A percentile compares a stretch with the other conserved stretches of the same genome.
Conservation (phyloP, 2,888 invertebrate species). For the Drosophila neonasuta region DNA sequence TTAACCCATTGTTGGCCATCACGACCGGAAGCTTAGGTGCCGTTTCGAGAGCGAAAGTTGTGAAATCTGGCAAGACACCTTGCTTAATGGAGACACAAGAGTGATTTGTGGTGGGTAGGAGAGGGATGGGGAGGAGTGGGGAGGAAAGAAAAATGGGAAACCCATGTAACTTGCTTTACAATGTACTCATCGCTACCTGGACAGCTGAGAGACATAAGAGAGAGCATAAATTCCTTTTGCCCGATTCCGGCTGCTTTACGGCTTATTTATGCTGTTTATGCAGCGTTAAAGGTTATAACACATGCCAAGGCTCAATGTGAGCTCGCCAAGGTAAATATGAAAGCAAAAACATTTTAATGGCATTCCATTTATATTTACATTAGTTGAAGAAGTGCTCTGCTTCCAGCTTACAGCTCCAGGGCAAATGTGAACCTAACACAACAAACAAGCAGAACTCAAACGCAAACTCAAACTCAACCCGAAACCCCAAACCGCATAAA, state of each 20-base stretch:
- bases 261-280: conserved; percentile 72
- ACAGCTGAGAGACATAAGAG: conserved; percentile 5
- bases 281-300: conserved; percentile 69
- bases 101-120: background rate
- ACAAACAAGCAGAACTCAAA: conserved; percentile 25
- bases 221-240: conserved; percentile 22
- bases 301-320: conserved; percentile 26
- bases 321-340: conserved; percentile 71
- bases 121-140: conserved; percentile 54
- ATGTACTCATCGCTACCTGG: conserved; percentile 13
- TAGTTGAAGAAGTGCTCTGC: conserved; percentile 32
- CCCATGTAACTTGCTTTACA: conserved; percentile 52
- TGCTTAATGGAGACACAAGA: background rate
- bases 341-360: conserved; percentile 74
- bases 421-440: conserved; percentile 61
- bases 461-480: conserved; percentile 20
- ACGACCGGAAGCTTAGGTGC: conserved; percentile 57
- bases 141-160: conserved; percentile 57
- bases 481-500: conserved; percentile 62
- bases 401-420: conserved; percentile 29
- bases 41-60: conserved; percentile 71
- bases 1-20: conserved; percentile 65
- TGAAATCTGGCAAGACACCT: conserved; percentile 53
- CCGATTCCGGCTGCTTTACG: conserved; percentile 39
- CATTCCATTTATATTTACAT: conserved; percentile 69